Evolutionary conservation across 2,797 vertebrate genomes (phyloP), one percentile per base, ranked within the genome.

Genomic region (Oreochromis mossambicus): DNA sequence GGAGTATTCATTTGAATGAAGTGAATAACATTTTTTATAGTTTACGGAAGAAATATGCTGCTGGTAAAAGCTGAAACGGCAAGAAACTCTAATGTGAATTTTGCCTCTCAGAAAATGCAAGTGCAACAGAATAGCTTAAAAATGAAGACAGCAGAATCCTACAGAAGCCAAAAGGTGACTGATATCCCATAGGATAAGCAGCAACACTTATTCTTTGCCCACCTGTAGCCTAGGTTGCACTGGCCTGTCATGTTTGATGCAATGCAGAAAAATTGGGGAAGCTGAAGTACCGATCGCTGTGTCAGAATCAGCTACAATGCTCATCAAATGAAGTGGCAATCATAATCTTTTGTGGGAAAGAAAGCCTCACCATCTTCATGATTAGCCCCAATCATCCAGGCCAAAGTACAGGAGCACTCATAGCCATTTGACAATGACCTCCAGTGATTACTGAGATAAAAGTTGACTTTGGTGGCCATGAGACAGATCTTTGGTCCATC

Each of bases 261-360:
- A 73, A 29, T 48, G 24, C 43, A 73, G 43, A 0, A 73, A 50
- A 48, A 19, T 2, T 48, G 43, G 68, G 43, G 17, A 73, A 73
- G 24, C 68, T 75, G 26, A 8, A 75, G 70, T n/a, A 34, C 70
- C 4, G 2, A 75, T 34, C 0, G 4, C 46, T 50, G 46, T 50
- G 70, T 32, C 70, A 75, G 26, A 79, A 83, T 81, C 66, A 83
- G 48, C 24, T 77, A 9, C 19, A 8, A 21, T 14, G 79, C 63
- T 89, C 79, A 81, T 82, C 91, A 83, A 32, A 87, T 75, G 50
- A 86, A 89, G 73, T 80, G 63, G 68, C 14, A 63, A 75, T 75
- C 70, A 73, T 48, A 34, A 50, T 50, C 70, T 34, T 75, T 50
- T 75, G 43, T 50, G 77, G 81, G 56, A 50, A 50, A 75, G 68